Evolutionary conservation across 2,113 vertebrate genomes (phyloP), one percentile per base, ranked within the genome.

Genomic region (Plectropomus leopardus): DNA sequence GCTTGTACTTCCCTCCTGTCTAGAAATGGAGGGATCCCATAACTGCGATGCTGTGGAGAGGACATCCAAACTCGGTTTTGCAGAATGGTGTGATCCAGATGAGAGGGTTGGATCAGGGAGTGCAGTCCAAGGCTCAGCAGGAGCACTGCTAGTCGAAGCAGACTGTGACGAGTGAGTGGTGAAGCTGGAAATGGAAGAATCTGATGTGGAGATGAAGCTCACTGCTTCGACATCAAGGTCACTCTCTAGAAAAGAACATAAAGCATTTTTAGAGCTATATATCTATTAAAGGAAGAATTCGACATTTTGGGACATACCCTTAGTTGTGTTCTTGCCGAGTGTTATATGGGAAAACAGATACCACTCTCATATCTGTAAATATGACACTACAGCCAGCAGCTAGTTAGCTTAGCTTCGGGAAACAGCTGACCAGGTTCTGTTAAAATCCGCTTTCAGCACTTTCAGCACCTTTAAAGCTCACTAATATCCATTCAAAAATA

Each of bases 1-100:
- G 59, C 57, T 90, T 32, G 84, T 73, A 53, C 93, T 92, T 74
- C 92, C 92, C 44, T 93, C 91, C 9, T 80, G 86, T 44, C 26
- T 76, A 26, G 82, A 85, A 71, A 28, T 58, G 13, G 82, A 15
- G 23, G 85, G 69, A n/a, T 81, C 88, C 82, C 84, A 86, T 13
- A 76, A 8, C 15, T 70, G 80, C 10, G 78, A n/a, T 3, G 44
- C 53, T 44, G 90, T 86, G 42, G 85, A 74, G 40, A 78, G 7
- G 48, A 78, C 57, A 32, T 72, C 58, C 4, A 81, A 48, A 51
- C 17, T 67, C 7, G 48, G 7, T 19, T 84, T 78, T 0, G 83
- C 81, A 44, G 71, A 36, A 23, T 44, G 54, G 11, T 8, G 67
- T 26, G 67, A 42, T 36, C 14, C 72, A 64, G 86, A 51, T 16